phyloP scores from a whole-genome alignment of 23 tunicate genomes.

The Ciona savignyi region DNA sequence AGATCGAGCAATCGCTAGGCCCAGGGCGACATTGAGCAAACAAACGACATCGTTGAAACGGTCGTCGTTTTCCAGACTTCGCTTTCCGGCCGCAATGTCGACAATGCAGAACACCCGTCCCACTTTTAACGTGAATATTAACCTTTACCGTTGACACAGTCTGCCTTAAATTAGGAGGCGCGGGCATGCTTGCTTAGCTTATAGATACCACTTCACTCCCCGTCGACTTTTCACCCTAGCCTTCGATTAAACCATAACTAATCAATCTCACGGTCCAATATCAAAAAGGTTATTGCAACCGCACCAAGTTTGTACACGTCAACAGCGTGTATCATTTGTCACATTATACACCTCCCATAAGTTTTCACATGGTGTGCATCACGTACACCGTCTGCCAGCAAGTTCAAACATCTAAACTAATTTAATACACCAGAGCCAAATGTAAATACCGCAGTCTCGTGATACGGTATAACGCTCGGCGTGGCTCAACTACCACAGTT shows the following conservation, averaged over 20 bases:
- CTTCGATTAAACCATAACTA: too few species aligned
- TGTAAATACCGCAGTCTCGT: background rate
- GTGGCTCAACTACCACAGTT: background rate
- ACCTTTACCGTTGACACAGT: too few species aligned
- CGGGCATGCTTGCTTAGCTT: too few species aligned
- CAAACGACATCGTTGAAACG: background rate
- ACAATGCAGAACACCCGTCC: background rate
- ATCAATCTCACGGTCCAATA: too few species aligned
- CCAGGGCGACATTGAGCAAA: conserved; percentile 2
- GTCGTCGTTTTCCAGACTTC: background rate
- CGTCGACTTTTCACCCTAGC: too few species aligned
- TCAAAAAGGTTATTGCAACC: too few species aligned
- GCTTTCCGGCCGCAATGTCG: background rate
- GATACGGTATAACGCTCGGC: background rate
- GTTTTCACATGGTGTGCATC: background rate
- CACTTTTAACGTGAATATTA: too few species aligned
- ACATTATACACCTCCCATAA: too few species aligned
- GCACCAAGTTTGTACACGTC: too few species aligned
- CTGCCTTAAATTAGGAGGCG: too few species aligned
- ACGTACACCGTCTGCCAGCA: background rate
- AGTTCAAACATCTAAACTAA: background rate
- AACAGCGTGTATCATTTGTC: too few species aligned
- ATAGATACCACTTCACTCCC: too few species aligned
- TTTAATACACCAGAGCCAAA: background rate
- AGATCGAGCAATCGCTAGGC: background rate